A percentile compares a stretch with the other conserved stretches of the same genome.
phyloP scores from a whole-genome alignment of 2,888 invertebrate species.

The Volucella bombylans region DNA sequence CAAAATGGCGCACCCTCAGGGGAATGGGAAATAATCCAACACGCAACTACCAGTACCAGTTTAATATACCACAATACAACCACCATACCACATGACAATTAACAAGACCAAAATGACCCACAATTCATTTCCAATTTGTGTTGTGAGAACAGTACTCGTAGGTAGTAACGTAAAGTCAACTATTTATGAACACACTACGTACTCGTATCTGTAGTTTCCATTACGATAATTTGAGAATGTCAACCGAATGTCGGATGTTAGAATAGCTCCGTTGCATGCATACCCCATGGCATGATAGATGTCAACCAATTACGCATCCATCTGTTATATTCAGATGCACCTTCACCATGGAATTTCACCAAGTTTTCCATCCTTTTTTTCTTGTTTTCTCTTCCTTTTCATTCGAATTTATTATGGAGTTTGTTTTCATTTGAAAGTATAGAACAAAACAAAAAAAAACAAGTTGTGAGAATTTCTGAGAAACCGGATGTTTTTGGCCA shows the following conservation, averaged over 20 bases:
- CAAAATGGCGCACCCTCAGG: constrained; percentile 31
- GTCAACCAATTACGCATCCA: constrained; percentile 44
- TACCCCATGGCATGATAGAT: constrained; percentile 14
- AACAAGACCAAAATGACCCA: constrained; percentile 11
- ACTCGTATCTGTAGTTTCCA: background rate
- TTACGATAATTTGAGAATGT: constrained; percentile 10
- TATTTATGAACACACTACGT: no score
- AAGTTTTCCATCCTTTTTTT: background rate
- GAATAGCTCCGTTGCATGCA: background rate
- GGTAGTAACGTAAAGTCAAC: no score
- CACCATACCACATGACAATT: constrained; percentile 10
- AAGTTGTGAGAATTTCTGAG: constrained; percentile 11
- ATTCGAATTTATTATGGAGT: background rate
- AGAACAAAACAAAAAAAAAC: background rate
- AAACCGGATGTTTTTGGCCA: constrained; percentile 47
- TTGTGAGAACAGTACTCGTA: no score
- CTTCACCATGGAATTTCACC: background rate
- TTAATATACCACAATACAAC: background rate
- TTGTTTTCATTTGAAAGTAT: background rate
- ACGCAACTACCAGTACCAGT: background rate
- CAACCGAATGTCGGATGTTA: constrained; percentile 21
- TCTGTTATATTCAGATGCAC: constrained; percentile 21
- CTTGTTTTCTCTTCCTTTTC: background rate
- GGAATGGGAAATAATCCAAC: constrained; percentile 3
- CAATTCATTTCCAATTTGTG: background rate